Evolutionary conservation across 30 jellyfish, hydroid and myxozoan genomes (phyloP).

Genomic region (Nemopilema nomurai): DNA sequence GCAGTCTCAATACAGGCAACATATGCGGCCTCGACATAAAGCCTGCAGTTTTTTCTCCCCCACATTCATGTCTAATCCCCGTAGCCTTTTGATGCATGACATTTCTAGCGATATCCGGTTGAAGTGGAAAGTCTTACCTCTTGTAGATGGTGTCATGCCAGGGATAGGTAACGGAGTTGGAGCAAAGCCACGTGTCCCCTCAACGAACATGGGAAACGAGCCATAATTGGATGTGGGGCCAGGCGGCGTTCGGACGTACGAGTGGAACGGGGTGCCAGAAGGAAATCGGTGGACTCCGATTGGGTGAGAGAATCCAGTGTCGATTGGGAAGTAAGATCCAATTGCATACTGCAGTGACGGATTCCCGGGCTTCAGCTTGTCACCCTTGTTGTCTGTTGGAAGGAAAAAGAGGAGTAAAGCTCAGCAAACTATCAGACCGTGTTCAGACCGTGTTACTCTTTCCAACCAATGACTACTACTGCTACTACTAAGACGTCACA

Average conservation of each 20-base stretch:
- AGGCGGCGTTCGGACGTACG: constrained; percentile 58
- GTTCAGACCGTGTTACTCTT: too few species aligned
- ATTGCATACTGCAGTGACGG: constrained; percentile 58
- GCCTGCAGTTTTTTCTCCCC: too few species aligned
- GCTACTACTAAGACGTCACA: too few species aligned
- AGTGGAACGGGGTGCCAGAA: constrained; percentile 38
- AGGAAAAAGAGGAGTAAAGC: not conserved
- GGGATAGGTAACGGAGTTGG: constrained; percentile 67
- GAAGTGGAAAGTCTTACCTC: constrained; percentile 26
- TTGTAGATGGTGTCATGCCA: constrained; percentile 59
- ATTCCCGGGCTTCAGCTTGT: constrained; percentile 64
- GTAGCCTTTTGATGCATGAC: too few species aligned
- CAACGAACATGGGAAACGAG: constrained; percentile 72
- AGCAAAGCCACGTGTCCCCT: constrained; percentile 58
- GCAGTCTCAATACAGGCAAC: too few species aligned
- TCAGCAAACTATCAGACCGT: not conserved
- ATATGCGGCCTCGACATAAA: too few species aligned
- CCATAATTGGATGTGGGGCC: constrained; percentile 48
- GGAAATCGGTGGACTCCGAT: constrained; percentile 51
- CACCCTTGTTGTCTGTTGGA: constrained; percentile 46
- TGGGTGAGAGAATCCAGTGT: constrained; percentile 37
- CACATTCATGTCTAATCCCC: too few species aligned
- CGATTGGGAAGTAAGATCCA: constrained; percentile 61
- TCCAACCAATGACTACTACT: too few species aligned
- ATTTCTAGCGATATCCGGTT: not conserved